phyloP scores from a whole-genome alignment of 2,113 vertebrate genomes.

The Crotalus helleri region DNA sequence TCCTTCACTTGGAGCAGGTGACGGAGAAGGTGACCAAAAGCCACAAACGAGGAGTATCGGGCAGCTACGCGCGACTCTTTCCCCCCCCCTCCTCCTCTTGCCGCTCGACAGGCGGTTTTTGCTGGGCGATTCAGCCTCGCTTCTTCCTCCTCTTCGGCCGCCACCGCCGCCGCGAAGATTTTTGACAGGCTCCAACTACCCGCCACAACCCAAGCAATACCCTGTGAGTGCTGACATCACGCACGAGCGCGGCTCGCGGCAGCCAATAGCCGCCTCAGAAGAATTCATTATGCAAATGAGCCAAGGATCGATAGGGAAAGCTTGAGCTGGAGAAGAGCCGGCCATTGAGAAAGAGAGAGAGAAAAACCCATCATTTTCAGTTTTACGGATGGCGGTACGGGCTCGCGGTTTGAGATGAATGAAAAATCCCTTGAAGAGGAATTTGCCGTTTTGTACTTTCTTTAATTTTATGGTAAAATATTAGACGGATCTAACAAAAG shows the following conservation, averaged over 20 bases:
- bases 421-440: slow-evolving; percentile 11
- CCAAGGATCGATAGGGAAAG: not conserved
- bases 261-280: slow-evolving; percentile 55
- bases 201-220: slow-evolving; percentile 43
- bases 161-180: slow-evolving; percentile 9
- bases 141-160: not conserved
- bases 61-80: not conserved
- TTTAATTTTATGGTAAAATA: slow-evolving; percentile 29
- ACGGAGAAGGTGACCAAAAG: not conserved
- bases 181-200: slow-evolving; percentile 47
- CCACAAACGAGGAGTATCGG: not conserved
- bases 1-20: not conserved
- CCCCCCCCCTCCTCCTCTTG: not conserved
- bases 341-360: slow-evolving; percentile 57
- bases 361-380: slow-evolving; percentile 2
- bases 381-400: slow-evolving; percentile 25
- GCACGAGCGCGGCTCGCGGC: slow-evolving; percentile 20
- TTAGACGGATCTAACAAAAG: slow-evolving; percentile 22
- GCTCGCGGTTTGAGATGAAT: slow-evolving; percentile 33
- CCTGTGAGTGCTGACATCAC: slow-evolving; percentile 53
- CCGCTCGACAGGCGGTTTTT: slow-evolving; percentile 28
- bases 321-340: not conserved
- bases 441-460: slow-evolving; percentile 33
- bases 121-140: slow-evolving; percentile 6
- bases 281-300: slow-evolving; percentile 63